Percentiles rank a stretch among this genome's conserved stretches.
Conservation (phyloP, 2,113 vertebrate genomes). For the Psophia crepitans region DNA sequence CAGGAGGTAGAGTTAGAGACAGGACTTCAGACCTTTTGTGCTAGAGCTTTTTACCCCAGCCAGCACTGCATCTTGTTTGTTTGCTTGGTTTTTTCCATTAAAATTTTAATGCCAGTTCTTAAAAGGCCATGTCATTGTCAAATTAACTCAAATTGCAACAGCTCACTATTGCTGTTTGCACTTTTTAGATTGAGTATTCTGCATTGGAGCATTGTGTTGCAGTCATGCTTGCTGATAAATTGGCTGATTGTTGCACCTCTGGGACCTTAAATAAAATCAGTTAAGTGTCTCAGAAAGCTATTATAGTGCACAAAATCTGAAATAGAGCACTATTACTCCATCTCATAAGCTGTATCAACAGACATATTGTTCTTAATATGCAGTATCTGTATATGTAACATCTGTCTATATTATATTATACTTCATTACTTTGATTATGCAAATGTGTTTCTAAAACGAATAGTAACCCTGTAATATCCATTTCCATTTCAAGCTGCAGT, state of each 20-base stretch:
- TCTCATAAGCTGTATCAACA: not conserved
- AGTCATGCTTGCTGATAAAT: not conserved
- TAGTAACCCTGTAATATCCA: not conserved
- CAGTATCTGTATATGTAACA: not conserved
- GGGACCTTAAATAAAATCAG: not conserved
- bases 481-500: not conserved
- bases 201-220: not conserved
- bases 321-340: not conserved
- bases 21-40: not conserved
- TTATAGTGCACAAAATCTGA: not conserved
- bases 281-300: not conserved
- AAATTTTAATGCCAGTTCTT: not conserved
- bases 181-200: not conserved
- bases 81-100: not conserved
- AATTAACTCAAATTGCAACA: not conserved
- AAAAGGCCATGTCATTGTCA: not conserved
- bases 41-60: not conserved
- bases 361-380: not conserved
- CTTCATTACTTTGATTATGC: not conserved
- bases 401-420: not conserved
- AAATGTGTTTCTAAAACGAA: not conserved
- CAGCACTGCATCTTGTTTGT: not conserved
- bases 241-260: not conserved
- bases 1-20: not conserved
- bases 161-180: not conserved